These are phyloP conservation scores for Oreocharis arfaki DNA, from an alignment of 2,113 vertebrate species.

Conservation along the genomic window DNA sequence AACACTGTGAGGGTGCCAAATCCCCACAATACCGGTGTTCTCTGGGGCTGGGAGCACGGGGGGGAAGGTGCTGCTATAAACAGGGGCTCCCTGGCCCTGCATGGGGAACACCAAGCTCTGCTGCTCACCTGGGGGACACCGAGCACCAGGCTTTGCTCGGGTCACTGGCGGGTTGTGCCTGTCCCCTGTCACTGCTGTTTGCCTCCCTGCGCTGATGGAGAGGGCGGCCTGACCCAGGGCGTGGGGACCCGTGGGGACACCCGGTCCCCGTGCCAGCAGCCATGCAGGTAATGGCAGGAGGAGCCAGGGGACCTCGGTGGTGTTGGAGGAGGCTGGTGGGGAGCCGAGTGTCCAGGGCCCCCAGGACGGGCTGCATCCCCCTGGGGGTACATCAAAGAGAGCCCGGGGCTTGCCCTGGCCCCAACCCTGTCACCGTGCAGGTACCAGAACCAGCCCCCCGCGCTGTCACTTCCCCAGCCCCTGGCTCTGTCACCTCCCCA, in stretches of 20 bases:
- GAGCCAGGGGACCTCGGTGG: neutral
- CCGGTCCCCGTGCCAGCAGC: neutral
- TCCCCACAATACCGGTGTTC: slow-evolving; percentile 24
- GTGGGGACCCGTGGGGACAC: neutral
- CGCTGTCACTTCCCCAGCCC: neutral
- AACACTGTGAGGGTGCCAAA: neutral
- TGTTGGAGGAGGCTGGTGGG: neutral
- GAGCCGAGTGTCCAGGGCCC: neutral
- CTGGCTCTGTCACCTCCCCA: neutral
- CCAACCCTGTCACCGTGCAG: rapidly evolving
- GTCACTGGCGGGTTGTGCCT: neutral
- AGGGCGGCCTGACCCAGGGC: slow-evolving; percentile 53
- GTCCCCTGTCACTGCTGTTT: neutral
- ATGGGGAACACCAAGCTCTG: slow-evolving; percentile 66
- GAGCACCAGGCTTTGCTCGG: neutral
- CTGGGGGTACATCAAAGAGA: rapidly evolving
- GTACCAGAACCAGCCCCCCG: rapidly evolving
- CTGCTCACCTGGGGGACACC: slow-evolving; percentile 31
- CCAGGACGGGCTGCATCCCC: neutral
- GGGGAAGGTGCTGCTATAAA: slow-evolving; percentile 41
- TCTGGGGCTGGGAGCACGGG: neutral
- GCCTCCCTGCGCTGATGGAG: neutral
- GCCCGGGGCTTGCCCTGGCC: neutral
- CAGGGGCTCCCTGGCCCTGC: slow-evolving; percentile 26
- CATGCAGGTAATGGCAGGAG: slow-evolving; percentile 1